These are phyloP conservation scores for Rhinogobio ventralis DNA, from an alignment of 2,797 vertebrate genomes.

Conservation along the genomic window DNA sequence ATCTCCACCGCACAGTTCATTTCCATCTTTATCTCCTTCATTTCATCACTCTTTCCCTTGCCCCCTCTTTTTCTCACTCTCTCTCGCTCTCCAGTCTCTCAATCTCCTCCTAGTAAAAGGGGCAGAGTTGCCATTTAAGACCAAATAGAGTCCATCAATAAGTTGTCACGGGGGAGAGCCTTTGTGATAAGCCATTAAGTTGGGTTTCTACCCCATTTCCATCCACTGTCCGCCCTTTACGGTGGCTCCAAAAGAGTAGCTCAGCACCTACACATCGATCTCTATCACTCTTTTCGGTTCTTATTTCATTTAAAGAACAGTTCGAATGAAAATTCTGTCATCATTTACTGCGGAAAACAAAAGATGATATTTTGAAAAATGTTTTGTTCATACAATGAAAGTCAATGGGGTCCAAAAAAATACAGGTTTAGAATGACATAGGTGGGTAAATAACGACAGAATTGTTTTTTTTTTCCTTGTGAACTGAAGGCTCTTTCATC, in stretches of 20 bases:
- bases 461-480: not conserved
- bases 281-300: constrained; percentile 1
- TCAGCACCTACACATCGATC: constrained; percentile 47
- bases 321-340: not conserved
- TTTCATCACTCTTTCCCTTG: constrained; percentile 4
- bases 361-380: not conserved
- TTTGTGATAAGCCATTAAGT: constrained; percentile 67
- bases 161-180: constrained; percentile 60
- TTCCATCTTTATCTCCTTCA: constrained; percentile 51
- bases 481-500: not conserved
- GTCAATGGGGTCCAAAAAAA: not conserved
- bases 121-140: constrained; percentile 57
- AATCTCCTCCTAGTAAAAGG: constrained; percentile 52
- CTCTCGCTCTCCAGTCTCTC: constrained; percentile 32
- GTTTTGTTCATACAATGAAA: not conserved
- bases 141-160: constrained; percentile 59
- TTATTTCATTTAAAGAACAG: not conserved
- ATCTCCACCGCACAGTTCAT: constrained; percentile 42
- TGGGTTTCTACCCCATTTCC: constrained; percentile 52
- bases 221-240: constrained; percentile 43
- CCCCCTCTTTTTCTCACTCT: constrained; percentile 28
- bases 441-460: not conserved
- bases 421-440: not conserved
- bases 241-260: constrained; percentile 44
- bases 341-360: not conserved